Base-by-base conservation (phyloP, 1,140 invertebrate genomes). In the Sminthurides bifidus region DNA sequence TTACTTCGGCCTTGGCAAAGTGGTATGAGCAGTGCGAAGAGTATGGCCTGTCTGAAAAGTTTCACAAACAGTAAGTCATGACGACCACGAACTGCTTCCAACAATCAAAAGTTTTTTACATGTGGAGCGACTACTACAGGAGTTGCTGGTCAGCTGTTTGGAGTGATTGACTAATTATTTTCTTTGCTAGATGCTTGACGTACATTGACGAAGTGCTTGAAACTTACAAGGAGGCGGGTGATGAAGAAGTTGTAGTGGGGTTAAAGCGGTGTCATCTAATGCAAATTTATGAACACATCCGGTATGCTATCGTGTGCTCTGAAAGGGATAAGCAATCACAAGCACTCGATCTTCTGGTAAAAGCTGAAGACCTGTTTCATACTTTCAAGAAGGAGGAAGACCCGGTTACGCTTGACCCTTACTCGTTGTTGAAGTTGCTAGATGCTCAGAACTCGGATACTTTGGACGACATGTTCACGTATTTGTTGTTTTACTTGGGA, bases 401-500 rank as follows among this genome's bases (percentile, higher is more conserved):
- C 41, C n/a, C 40, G 43, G 8, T 40, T 21, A 19, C 50, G 10
- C 23, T 38, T 10, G 14, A 52, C 4, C 2, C 45, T 37, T 49
- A 27, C 6, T 24, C 52, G 0, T 21, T 55, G 29, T 33, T 58
- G 19, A 29, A 24, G 8, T 31, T 48, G 19, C 38, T 64, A 23
- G 56, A 64, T 24, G 50, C 59, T 15, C 23, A 61, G 3, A 64
- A 60, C 40, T 64, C 62, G n/a, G 58, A 64, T 40, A 54, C 38
- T n/a, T 56, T 59, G 5, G 26, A 54, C 12, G 59, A 61, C 26
- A 60, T 64, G 58, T 64, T 64, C 37, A 59, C 58, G 3, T 64
- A 64, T 26, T 56, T 64, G 5, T 45, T 64, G n/a, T 64, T 64
- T 49, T 64, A 64, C 31, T 33, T 64, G 15, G 62, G 62, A 15